Conservation (phyloP, 30 jellyfish, hydroid and myxozoan species). For the Rhopilema esculentum region DNA sequence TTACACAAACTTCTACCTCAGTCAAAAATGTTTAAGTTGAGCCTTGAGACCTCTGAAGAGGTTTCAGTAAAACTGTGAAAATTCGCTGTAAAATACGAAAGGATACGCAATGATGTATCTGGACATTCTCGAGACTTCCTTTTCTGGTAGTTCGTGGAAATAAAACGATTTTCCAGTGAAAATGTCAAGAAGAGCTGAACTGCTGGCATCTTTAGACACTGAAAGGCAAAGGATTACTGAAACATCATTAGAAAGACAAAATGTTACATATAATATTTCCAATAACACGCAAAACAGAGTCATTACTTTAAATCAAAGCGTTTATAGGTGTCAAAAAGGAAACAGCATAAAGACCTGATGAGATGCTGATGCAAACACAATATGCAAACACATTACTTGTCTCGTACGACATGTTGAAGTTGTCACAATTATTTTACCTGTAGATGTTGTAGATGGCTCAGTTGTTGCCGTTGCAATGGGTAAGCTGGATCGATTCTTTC, state of each 20-base stretch:
- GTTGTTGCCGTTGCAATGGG: neutral
- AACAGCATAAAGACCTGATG: too few species aligned
- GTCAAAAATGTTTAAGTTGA: too few species aligned
- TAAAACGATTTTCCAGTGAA: conserved; percentile 60
- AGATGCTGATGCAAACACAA: too few species aligned
- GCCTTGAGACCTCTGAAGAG: too few species aligned
- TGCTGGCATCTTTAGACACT: neutral
- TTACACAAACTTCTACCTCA: too few species aligned
- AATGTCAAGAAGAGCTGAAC: conserved; percentile 20
- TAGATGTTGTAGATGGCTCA: neutral
- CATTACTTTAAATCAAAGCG: too few species aligned
- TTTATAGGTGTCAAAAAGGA: too few species aligned
- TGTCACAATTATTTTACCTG: neutral
- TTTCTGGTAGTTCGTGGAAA: conserved; percentile 38
- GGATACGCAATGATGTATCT: conserved; percentile 81
- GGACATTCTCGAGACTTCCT: neutral
- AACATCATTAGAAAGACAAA: neutral
- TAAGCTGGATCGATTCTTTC: neutral
- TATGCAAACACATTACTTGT: too few species aligned
- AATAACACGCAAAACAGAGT: too few species aligned
- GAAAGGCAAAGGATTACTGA: neutral
- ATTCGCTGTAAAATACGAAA: neutral
- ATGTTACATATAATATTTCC: too few species aligned
- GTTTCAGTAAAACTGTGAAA: too few species aligned
- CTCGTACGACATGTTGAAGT: too few species aligned